Evolutionary conservation across 2,797 vertebrate genomes (phyloP).

Genomic region (Acomys russatus): DNA sequence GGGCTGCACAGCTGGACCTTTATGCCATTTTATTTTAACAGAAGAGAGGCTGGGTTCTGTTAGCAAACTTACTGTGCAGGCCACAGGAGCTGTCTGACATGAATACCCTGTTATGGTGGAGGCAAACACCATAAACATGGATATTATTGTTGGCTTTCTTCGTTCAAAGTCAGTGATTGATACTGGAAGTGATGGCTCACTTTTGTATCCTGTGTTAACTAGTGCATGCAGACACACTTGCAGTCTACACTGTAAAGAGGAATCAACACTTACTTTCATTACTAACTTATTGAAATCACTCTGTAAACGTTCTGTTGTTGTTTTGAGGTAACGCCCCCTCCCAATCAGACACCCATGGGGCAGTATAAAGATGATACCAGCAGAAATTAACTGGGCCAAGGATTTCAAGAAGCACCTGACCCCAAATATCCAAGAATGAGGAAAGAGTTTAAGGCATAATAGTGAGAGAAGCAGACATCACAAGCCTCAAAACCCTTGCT

Average conservation of each 20-base stretch:
- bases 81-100: not conserved
- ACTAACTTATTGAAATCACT: not conserved
- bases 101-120: not conserved
- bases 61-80: conserved; percentile 23
- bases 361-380: not conserved
- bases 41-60: not conserved
- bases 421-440: not conserved
- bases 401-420: not conserved
- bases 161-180: conserved; percentile 36
- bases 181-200: not conserved
- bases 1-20: not conserved
- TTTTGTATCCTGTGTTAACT: not conserved
- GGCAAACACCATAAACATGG: conserved; percentile 48
- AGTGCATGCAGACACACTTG: not conserved
- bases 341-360: too few relatives aligned
- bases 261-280: not conserved
- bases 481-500: not conserved
- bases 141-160: conserved; percentile 46
- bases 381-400: not conserved
- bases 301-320: not conserved
- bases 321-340: not conserved
- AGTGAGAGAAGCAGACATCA: not conserved
- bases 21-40: not conserved
- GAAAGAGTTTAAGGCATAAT: not conserved
- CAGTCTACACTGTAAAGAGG: not conserved